Evolutionary conservation across 2,797 vertebrate genomes (phyloP).

Genomic region (Acipenser transmontanus): DNA sequence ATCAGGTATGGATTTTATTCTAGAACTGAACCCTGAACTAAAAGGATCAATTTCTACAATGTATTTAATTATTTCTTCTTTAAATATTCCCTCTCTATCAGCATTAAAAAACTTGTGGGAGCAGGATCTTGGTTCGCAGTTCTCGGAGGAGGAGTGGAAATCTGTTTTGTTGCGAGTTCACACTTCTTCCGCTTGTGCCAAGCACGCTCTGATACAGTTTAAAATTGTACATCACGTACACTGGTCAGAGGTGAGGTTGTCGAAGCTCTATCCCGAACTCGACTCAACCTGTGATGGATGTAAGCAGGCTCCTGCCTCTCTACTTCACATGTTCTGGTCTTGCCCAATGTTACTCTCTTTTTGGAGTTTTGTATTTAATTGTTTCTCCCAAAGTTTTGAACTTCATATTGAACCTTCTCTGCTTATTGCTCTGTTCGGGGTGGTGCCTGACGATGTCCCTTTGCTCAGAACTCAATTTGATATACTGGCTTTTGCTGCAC

Average conservation of each 20-base stretch:
- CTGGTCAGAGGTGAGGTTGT: slow-evolving; percentile 10
- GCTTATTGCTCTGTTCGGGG: background rate
- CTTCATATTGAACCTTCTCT: background rate
- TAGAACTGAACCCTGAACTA: slow-evolving; percentile 2
- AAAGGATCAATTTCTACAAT: background rate
- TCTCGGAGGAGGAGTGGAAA: slow-evolving; percentile 3
- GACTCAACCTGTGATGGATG: slow-evolving; percentile 11
- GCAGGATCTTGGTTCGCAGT: background rate
- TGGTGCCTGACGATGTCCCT: background rate
- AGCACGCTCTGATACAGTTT: slow-evolving; percentile 11
- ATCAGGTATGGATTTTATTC: background rate
- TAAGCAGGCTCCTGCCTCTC: slow-evolving; percentile 2
- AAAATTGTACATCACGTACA: slow-evolving; percentile 6
- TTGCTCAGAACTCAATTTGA: background rate
- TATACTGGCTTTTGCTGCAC: background rate
- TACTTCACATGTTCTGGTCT: slow-evolving; percentile 13
- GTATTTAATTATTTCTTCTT: background rate
- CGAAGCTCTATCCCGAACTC: slow-evolving; percentile 4
- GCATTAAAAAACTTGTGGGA: slow-evolving; percentile 1
- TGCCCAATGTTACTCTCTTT: no score
- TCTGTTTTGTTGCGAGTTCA: background rate
- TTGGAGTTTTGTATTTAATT: slow-evolving; percentile 14
- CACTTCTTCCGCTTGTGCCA: slow-evolving; percentile 4
- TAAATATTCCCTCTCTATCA: background rate
- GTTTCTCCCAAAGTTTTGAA: no score